Conservation (phyloP, 2,113 vertebrate species). For the Gopherus flavomarginatus region DNA sequence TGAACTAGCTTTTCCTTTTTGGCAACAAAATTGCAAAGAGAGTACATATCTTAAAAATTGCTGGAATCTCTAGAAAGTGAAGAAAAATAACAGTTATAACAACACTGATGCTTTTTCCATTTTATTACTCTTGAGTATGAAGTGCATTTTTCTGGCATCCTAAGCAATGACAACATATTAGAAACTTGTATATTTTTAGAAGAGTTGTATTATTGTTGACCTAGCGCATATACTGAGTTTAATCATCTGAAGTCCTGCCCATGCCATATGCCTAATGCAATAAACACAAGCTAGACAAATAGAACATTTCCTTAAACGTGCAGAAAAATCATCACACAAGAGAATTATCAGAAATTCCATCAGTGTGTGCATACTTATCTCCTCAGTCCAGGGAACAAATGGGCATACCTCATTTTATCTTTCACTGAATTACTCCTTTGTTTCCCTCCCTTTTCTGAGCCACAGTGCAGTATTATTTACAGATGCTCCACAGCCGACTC, state of each 20-base stretch:
- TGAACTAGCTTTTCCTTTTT: slow-evolving; percentile 55
- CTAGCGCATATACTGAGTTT: slow-evolving; percentile 34
- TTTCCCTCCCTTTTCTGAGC: slow-evolving; percentile 13
- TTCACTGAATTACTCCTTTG: background rate
- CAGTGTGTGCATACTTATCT: background rate
- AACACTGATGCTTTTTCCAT: slow-evolving; percentile 30
- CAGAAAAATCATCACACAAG: slow-evolving; percentile 42
- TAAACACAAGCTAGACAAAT: slow-evolving; percentile 49
- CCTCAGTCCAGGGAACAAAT: background rate
- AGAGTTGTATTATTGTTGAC: slow-evolving; percentile 48
- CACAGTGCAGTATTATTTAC: background rate
- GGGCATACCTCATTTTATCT: slow-evolving; percentile 9
- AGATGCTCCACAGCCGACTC: background rate
- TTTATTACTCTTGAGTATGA: slow-evolving; percentile 58
- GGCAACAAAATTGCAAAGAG: slow-evolving; percentile 59
- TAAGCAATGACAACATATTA: slow-evolving; percentile 34
- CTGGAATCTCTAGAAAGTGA: slow-evolving; percentile 54
- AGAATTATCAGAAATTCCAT: slow-evolving; percentile 56
- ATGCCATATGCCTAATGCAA: slow-evolving; percentile 17
- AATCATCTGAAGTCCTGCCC: slow-evolving; percentile 41
- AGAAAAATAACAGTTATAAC: slow-evolving; percentile 31
- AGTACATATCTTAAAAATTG: slow-evolving; percentile 38
- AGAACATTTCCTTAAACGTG: slow-evolving; percentile 49
- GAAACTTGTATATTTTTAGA: slow-evolving; percentile 66
- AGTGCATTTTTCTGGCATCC: slow-evolving; percentile 58